Evolutionary conservation across 2,797 vertebrate species (phyloP).

Genomic region (Meriones psammophilus): DNA sequence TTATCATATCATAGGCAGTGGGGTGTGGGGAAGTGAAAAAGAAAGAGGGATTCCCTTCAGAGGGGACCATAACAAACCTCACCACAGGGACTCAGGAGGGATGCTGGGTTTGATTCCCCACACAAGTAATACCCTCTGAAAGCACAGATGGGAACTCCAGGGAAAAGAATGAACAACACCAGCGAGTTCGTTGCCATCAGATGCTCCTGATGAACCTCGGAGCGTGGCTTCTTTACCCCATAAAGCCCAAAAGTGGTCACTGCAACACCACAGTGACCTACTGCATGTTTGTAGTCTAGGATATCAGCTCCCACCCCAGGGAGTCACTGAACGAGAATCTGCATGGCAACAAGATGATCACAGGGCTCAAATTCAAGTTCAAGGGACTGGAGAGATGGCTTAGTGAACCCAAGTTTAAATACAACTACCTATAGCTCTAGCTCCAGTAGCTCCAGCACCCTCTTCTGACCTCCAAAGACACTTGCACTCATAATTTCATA

Average conservation of each 20-base stretch:
- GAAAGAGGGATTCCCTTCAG: conserved; percentile 74
- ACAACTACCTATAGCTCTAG: neutral
- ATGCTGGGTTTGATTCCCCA: conserved; percentile 24
- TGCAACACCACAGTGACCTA: neutral
- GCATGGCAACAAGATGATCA: neutral
- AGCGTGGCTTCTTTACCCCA: neutral
- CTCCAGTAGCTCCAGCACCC: neutral
- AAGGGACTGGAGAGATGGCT: neutral
- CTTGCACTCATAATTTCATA: neutral
- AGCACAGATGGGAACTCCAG: conserved; percentile 22
- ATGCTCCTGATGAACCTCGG: neutral
- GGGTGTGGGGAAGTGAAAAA: conserved; percentile 62
- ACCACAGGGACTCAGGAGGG: neutral
- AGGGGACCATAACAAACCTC: conserved; percentile 37
- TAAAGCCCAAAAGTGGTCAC: neutral
- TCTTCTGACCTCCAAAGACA: neutral
- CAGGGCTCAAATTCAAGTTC: neutral
- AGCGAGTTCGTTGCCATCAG: neutral
- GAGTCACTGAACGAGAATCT: neutral
- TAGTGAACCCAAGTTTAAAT: neutral
- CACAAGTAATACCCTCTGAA: conserved; percentile 46
- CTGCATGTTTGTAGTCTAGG: neutral
- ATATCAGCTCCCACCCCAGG: neutral
- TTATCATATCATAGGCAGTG: conserved; percentile 46
- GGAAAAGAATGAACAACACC: neutral